These are phyloP conservation scores for Chloropsis hardwickii DNA, from an alignment of 2,113 vertebrate genomes.

Conservation along the genomic window DNA sequence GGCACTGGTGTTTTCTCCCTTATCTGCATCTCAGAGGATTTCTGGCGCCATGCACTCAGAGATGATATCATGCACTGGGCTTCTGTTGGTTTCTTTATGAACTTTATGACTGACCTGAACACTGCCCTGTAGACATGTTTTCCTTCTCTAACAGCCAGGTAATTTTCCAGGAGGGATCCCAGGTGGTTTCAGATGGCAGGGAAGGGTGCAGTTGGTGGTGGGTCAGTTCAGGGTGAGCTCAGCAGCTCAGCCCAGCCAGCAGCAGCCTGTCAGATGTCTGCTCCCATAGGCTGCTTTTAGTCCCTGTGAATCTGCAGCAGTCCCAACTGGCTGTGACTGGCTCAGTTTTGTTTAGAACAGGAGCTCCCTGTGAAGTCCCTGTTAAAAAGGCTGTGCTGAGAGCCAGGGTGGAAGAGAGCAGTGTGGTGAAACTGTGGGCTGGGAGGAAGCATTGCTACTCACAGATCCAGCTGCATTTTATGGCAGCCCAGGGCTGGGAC, in stretches of 20 bases:
- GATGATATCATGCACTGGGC: no score
- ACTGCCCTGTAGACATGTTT: neutral
- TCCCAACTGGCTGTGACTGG: accelerated
- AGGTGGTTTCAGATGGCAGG: neutral
- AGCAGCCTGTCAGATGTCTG: neutral
- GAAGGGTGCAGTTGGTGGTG: neutral
- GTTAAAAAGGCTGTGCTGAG: neutral
- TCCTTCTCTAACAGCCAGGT: neutral
- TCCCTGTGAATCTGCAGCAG: neutral
- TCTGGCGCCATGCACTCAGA: no score
- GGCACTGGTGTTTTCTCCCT: neutral
- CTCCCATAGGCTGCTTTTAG: neutral
- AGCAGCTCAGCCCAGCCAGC: neutral
- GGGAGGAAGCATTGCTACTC: neutral
- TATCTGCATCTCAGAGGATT: neutral
- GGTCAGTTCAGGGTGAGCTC: neutral
- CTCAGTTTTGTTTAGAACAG: neutral
- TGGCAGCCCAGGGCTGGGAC: accelerated
- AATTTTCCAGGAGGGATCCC: neutral
- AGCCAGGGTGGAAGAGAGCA: neutral
- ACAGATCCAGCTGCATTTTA: no score
- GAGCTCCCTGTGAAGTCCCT: neutral
- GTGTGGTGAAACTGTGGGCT: neutral
- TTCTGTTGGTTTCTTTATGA: neutral
- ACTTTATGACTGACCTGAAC: neutral